Evolutionary conservation across 2,888 invertebrate species (phyloP), one percentile per base, ranked within the genome.

Genomic region (Nowickia ferox): DNA sequence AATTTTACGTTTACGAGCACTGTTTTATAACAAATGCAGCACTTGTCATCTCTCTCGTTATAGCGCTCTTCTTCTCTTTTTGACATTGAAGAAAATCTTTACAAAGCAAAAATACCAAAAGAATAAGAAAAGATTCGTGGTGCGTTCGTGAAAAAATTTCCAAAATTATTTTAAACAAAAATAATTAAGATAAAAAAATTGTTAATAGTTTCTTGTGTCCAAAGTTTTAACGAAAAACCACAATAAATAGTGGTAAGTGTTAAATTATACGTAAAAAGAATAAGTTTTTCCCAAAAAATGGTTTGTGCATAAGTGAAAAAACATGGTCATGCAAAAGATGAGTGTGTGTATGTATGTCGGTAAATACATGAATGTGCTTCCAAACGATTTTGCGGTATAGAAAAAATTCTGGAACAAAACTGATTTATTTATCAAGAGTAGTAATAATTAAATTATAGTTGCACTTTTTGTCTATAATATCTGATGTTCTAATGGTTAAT

Each of bases 161-260:
- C 38, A 15, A n/a, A 55, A 78, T 63, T 80, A 55, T 15, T 78
- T 74, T 65, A 59, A 44, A 61, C 48, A 65, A 80, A 42, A 44
- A 38, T 51, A 55, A 46, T 71, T 76, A 74, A 77, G 22, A 42
- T 38, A 68, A 48, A 17, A 30, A 42, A 15, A 53, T 59, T 2
- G 51, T 80, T 77, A 78, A 74, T 42, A 80, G 51, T 68, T 80
- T 66, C 79, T 83, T 80, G 61, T 71, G 65, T 55, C 55, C 17
- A 78, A 84, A 87, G 88, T 87, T 84, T 84, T 79, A 72, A 72
- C 85, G 66, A 88, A 87, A 87, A 87, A 19, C 79, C 77, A 83
- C 83, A 76, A 81, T 82, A 76, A 88, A 69, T 87, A 87, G 87
- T 87, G 88, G 88, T 88, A 88, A 88, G 88, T 88, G 85, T 55